Conservation (phyloP, 2,888 invertebrate species). For the Celastrina argiolus region DNA sequence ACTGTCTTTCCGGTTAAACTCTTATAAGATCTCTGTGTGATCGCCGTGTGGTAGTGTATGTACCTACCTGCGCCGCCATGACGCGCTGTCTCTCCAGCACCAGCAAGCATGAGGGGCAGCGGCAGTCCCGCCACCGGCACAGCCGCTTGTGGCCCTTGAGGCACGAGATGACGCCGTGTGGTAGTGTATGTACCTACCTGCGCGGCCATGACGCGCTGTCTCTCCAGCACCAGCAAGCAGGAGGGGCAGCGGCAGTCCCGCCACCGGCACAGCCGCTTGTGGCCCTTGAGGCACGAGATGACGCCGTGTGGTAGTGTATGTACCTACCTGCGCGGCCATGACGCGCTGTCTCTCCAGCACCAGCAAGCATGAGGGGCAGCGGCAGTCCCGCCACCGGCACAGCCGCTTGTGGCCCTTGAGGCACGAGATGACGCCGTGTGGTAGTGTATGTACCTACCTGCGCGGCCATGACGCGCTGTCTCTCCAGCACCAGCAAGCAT, state of each 20-base stretch:
- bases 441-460: slow-evolving; percentile 63
- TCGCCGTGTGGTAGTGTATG: no score
- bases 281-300: no score
- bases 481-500: slow-evolving; percentile 86
- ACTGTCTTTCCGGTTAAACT: no score
- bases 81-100: slow-evolving; percentile 83
- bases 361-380: slow-evolving; percentile 88
- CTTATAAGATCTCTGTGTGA: no score
- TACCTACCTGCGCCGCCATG: slow-evolving; percentile 82
- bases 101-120: slow-evolving; percentile 88
- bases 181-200: slow-evolving; percentile 64
- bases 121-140: slow-evolving; percentile 86
- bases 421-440: background rate
- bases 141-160: no score
- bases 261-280: slow-evolving; percentile 69
- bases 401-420: background rate
- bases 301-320: background rate
- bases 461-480: slow-evolving; percentile 80
- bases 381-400: slow-evolving; percentile 87
- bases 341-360: slow-evolving; percentile 83
- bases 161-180: no score
- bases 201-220: slow-evolving; percentile 80
- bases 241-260: slow-evolving; percentile 90
- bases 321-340: slow-evolving; percentile 82
- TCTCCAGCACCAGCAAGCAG: slow-evolving; percentile 86